Base-by-base conservation (phyloP, 1,140 invertebrate genomes). In the Tenebrio molitor region DNA sequence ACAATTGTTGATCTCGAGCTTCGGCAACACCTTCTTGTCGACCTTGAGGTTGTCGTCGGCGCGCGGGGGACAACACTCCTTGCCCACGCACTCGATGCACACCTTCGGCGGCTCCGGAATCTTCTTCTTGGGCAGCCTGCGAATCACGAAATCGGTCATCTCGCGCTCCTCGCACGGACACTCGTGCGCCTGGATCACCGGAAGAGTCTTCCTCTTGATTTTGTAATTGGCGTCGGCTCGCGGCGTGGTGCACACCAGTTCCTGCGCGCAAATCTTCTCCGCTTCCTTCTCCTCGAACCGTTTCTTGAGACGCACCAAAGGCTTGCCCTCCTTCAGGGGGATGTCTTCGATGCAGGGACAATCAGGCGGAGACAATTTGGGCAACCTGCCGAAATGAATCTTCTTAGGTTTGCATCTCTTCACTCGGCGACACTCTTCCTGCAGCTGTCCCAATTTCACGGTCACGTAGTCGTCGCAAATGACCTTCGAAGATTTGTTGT, bases 111-210 rank as follows among this genome's bases (percentile, higher is more conserved):
- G 65, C 46, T 73, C 71, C 0, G 71, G 71, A 33, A 68, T 69
- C 7, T 46, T 42, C 5, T 62, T 73, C 8, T 63, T 69, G 1
- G 71, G 71, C 1, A 68, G 39, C 44, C 71, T 41, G 12, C 44
- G 21, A 25, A 66, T 41, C 4, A 25, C 14, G 21, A 58, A 29
- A 58, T 41, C 36, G 16, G 39, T 29, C 21, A 29, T 29, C 19
- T 58, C 50, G 1, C n/a, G 8, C 25, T 66, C 34, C 1, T 15
- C 36, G 17, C 64, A 29, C 1, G 34, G 34, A 12, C 64, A 66
- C 0, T 41, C 36, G 14, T 17, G 17, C 6, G 10, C 2, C 5
- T 41, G 2, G 7, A 66, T 44, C 10, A n/a, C 14, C 1, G 64
- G 64, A 23, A 66, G 23, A 8, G 17, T 66, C 25, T 66, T 66